A percentile compares a stretch with the other conserved stretches of the same genome.
Evolutionary conservation across 2,888 invertebrate genomes (phyloP).

Genomic region (Ramazzottius varieornatus): DNA sequence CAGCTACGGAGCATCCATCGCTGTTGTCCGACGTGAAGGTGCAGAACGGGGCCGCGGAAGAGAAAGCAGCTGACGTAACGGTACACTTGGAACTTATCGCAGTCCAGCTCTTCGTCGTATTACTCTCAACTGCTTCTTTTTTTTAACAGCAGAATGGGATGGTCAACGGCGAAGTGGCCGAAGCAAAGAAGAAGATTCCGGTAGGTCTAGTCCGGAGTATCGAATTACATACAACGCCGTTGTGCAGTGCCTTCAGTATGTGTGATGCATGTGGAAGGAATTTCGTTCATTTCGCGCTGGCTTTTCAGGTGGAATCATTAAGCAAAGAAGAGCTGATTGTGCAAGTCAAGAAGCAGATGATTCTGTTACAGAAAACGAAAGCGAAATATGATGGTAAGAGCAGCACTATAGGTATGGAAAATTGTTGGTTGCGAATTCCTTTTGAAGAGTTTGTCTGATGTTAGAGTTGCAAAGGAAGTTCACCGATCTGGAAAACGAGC

Average conservation of each 20-base stretch:
- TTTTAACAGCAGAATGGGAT: too few species aligned
- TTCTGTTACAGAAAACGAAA: slow-evolving; percentile 18
- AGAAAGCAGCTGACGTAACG: too few species aligned
- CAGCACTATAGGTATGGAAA: not conserved
- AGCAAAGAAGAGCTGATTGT: slow-evolving; percentile 20
- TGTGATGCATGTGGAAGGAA: not conserved
- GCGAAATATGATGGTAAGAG: slow-evolving; percentile 17
- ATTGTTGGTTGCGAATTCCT: not conserved
- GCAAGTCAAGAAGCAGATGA: slow-evolving; percentile 21
- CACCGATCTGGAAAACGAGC: not conserved
- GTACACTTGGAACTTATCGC: too few species aligned
- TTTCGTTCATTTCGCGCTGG: too few species aligned
- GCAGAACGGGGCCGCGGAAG: too few species aligned
- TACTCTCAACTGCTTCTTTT: too few species aligned
- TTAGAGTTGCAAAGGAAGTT: not conserved
- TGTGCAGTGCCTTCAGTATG: not conserved
- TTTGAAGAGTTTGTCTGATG: not conserved
- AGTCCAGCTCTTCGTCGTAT: too few species aligned
- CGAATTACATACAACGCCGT: not conserved
- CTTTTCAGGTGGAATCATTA: slow-evolving; percentile 17
- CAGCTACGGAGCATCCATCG: too few species aligned
- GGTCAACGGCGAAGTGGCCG: too few species aligned
- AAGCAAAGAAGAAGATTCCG: not conserved
- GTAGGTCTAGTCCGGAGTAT: not conserved
- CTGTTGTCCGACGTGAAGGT: too few species aligned